Evolutionary conservation across 2,113 vertebrate species (phyloP), one percentile per base, ranked within the genome.

Genomic region (Carassius auratus): DNA sequence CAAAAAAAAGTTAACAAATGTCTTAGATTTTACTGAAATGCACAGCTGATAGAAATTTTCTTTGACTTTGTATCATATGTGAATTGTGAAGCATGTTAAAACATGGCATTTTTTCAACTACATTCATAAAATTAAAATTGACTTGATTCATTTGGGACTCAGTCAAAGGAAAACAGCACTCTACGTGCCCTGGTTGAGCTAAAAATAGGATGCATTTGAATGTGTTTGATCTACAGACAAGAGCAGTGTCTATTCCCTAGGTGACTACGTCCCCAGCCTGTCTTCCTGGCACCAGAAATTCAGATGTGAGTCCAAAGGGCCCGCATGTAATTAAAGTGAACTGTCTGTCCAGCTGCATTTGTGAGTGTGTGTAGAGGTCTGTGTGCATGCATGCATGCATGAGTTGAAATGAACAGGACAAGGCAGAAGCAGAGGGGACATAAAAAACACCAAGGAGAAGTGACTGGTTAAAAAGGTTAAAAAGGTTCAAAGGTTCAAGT

Each of bases 121-220:
- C 7, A 75, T 55, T 88, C 33, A 85, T 79, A 62, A 75, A 52
- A 76, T 26, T 75, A 38, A 52, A 30, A n/a, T 64, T 17, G 4
- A 57, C 14, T 79, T 77, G n/a, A 52, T 68, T 73, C 30, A 42
- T 69, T 42, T 80, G 48, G 14, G 30, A 76, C 81, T 30, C 21
- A 80, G 57, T 30, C 21, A 80, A 48, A 82, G 73, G 59, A 69
- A 73, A 50, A 19, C 69, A 76, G 57, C 74, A 68, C 15, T 62
- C 69, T 5, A 50, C 21, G 4, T 71, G 85, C 38, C 55, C 66
- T 69, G 38, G 23, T 26, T 87, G 80, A 76, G 48, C 76, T 89
- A 87, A 85, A 86, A 85, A 88, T 85, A 89, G 80, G 66, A 52
- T 48, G 30, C 45, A 86, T 86, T 61, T 88, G 15, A 85, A 85